These are phyloP conservation scores for Arenicola marina DNA, from an alignment of 2,888 invertebrate species.

Conservation along the genomic window DNA sequence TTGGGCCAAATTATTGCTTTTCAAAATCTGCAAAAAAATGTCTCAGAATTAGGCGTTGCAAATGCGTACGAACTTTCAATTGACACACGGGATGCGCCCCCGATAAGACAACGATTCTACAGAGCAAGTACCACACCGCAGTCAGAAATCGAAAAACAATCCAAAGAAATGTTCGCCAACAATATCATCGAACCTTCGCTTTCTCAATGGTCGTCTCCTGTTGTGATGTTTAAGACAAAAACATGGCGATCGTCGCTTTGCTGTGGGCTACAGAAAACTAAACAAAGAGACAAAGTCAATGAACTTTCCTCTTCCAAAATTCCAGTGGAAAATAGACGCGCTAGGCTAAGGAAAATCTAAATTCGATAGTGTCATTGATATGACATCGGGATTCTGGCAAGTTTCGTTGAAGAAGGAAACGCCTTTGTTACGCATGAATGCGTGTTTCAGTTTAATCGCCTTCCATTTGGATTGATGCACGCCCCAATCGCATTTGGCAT, in stretches of 20 bases:
- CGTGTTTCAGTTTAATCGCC: neutral
- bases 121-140: neutral
- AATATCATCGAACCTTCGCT: neutral
- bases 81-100: neutral
- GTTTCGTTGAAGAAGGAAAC: neutral
- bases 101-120: neutral
- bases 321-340: neutral
- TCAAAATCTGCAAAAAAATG: too few relatives aligned
- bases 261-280: neutral
- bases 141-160: neutral
- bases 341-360: neutral
- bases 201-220: neutral
- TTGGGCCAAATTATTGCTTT: too few relatives aligned
- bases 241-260: neutral
- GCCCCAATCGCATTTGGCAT: neutral
- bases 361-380: neutral
- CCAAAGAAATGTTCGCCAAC: neutral
- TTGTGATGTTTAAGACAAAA: neutral
- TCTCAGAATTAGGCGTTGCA: neutral
- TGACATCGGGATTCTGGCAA: constrained; percentile 6
- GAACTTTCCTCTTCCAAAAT: neutral
- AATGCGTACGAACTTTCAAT: neutral
- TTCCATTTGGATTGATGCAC: neutral
- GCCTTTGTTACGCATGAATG: neutral
- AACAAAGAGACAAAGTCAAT: neutral